Base-by-base conservation (phyloP, 2,888 invertebrate genomes). In the Agrotis exclamationis region DNA sequence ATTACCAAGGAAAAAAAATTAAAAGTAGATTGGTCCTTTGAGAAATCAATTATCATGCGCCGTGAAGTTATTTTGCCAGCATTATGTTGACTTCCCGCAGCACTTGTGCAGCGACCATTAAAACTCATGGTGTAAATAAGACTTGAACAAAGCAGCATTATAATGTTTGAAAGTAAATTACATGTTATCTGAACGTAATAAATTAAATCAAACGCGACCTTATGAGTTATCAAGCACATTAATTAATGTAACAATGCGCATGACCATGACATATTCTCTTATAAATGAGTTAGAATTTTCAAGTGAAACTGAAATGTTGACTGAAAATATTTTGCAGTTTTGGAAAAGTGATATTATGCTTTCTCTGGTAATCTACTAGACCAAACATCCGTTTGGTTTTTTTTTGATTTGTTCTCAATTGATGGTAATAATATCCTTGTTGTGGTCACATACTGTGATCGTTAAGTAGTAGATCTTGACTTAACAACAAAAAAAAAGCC, bases 181-280 rank as follows among this genome's bases (percentile, higher is more conserved):
- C 13, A 18, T 33, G 20, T 44, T 47, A 74, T 65, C 75, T n/a
- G 16, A 64, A 54, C 11, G 48, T 14, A 47, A 11, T 56, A 53
- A 73, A n/a, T 48, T 50, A 24, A 48, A 16, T 13, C n/a, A 13
- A 47, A 13, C 11, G 5, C 22, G 20, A 65, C 76, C 65, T 39
- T 45, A 13, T 14, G 57, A 39, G 53, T 73, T 79, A 76, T 62
- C 76, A 73, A 24, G n/a, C 45, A 51, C 48, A 73, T 62, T 24
- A 6, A 47, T 60, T 39, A 56, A 50, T 20, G 0, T 45, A 20
- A 50, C 33, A 56, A 24, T 39, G 24, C 20, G 16, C 28, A 50
- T 45, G 69, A 56, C 9, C n/a, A 59, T 44, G 59, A 50, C 14
- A 59, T 20, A 48, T 76, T 54, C 4, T 9, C 58, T 53, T 22